Percentiles rank a stretch among this genome's conserved stretches.
phyloP scores from a whole-genome alignment of 2,888 invertebrate genomes.

The Blastobasis adustella region DNA sequence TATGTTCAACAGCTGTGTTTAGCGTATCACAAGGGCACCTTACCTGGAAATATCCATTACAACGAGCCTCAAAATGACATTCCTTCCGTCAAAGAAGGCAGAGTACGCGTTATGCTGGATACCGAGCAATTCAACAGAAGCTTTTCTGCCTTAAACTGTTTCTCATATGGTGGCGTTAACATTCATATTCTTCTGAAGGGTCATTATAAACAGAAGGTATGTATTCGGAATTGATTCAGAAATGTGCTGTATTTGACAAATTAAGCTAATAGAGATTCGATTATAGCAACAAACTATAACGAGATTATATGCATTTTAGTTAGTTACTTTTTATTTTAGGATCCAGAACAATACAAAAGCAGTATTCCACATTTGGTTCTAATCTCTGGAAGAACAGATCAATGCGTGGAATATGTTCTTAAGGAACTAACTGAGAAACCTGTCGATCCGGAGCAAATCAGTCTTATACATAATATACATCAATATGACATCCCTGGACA shows the following conservation, averaged over 20 bases:
- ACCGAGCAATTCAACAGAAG: constrained; percentile 27
- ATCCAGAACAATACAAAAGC: constrained; percentile 30
- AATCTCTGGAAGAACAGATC: constrained; percentile 74
- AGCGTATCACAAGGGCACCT: constrained; percentile 32
- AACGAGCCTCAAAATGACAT: constrained; percentile 26
- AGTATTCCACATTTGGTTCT: constrained; percentile 62
- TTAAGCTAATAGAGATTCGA: no score
- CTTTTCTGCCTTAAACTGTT: constrained; percentile 34
- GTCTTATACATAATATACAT: constrained; percentile 61
- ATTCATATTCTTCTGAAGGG: constrained; percentile 41
- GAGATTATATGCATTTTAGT: no score
- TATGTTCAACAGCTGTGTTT: constrained; percentile 29
- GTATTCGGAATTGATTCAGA: neutral
- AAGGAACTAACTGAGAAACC: constrained; percentile 35
- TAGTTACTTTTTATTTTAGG: constrained; percentile 19
- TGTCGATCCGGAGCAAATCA: constrained; percentile 64
- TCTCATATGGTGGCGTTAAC: constrained; percentile 37
- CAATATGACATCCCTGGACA: constrained; percentile 70
- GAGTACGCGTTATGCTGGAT: constrained; percentile 29
- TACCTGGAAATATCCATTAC: constrained; percentile 39
- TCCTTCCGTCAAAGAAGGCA: constrained; percentile 24
- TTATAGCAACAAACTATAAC: no score
- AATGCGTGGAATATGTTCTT: constrained; percentile 44
- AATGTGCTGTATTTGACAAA: neutral
- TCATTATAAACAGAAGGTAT: constrained; percentile 40